Base-by-base conservation (phyloP, 2,888 invertebrate species). In the Neuroscelio doddi region DNA sequence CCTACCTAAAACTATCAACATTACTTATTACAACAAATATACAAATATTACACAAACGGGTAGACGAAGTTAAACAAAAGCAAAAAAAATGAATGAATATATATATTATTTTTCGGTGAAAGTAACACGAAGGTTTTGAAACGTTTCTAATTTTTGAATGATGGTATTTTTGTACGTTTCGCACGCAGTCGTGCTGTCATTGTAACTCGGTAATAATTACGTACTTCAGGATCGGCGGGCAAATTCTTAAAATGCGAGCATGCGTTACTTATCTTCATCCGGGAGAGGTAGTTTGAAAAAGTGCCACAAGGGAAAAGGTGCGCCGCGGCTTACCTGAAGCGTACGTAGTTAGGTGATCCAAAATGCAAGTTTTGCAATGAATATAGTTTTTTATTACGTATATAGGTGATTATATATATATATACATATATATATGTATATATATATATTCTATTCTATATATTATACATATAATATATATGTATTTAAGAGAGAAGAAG, bases 381-480 rank as follows among this genome's bases (percentile, higher is more conserved):
- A 21, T 82, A 80, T 82, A 82, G 81, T 81, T 82, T 64, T 64
- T 64, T 82, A 82, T 81, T 81, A 81, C 77, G 70, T 80, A 80
- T 78, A 66, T 56, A 65, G 57, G 52, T 57, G 38, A 47, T 64
- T 62, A 45, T 58, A 62, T 59, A 58, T 59, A 55, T 50, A 44
- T 65, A 64, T 50, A 61, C 53, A 70, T 66, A 66, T 56, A 65
- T 61, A 56, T 57, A 44, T 47, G 64, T 62, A 45, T 58, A 62
- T 59, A 58, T 59, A 55, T 50, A 44, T 65, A 64, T 50, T 64
- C 58, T 64, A 58, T 45, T 46, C 47, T 50, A 34, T 58, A 58
- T 58, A 58, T 53, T 47, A 49, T 56, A 52, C 56, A 62, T 55
- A 55, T 55, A 32, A 36, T 55, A 45, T 55, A 46, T 51, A 58